Base-by-base conservation (phyloP, 92 coral and sea anemone genomes). In the Phenganax marumi region DNA sequence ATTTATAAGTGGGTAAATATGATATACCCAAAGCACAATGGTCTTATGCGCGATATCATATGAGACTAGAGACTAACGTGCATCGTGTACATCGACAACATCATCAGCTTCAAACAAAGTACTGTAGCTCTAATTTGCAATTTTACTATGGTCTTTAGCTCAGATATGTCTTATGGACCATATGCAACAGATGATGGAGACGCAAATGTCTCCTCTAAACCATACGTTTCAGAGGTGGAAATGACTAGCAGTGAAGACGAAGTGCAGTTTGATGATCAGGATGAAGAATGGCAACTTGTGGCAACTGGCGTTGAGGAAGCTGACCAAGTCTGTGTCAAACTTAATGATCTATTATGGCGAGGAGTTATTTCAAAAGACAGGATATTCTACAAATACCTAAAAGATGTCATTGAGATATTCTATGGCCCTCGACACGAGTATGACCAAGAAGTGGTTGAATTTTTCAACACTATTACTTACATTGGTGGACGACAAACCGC, bases 401-500 rank as follows among this genome's bases (percentile, higher is more conserved):
- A 62, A 62, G 83, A 86, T 17, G 78, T 82, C 0, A 50, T 82
- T 8, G 86, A 75, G 49, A 23, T 86, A 8, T 75, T 73, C 71
- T 47, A 63, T 23, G 68, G 81, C 55, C 89, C 84, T 14, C 33
- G 74, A 75, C 86, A 86, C 48, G 75, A 80, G 55, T 81, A 80
- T 18, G 68, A 46, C 57, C 46, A 62, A 24, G 84, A 87, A 0
- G 90, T 87, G 9, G 17, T 87, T 52, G 84, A 87, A 65, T 87
- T 82, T 70, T 82, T 87, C 64, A 87, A 81, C 49, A 55, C 90
- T 10, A n/a, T 82, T 2, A 12, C 87, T 6, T 87, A 87, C 22
- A 39, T 87, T 18, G 84, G 87, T 0, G 90, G 90, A 17, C 80
- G 76, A 12, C 86, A 80, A 58, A 81, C 86, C 6, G 56, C 81